These are phyloP conservation scores for Spodoptera frugiperda DNA, from an alignment of 1,140 invertebrate genomes.

Conservation along the genomic window DNA sequence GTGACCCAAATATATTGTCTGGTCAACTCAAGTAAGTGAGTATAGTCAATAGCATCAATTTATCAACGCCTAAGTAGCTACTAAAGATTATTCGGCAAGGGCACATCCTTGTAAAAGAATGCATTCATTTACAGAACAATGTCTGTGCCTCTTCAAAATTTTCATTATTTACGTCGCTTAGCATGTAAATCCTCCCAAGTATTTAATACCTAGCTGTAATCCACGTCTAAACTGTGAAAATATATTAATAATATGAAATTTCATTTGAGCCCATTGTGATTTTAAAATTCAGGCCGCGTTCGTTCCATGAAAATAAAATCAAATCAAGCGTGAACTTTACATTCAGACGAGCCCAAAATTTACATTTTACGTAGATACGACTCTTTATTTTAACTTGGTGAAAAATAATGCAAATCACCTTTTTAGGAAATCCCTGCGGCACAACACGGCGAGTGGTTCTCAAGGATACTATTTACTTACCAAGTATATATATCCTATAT, in stretches of 20 bases:
- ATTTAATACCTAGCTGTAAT: constrained; percentile 4
- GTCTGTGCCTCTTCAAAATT: not conserved
- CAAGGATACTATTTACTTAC: constrained; percentile 10
- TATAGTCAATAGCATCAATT: too few relatives aligned
- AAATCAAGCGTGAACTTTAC: constrained; percentile 76
- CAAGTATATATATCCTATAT: not conserved
- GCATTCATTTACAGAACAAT: not conserved
- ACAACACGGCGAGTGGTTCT: constrained; percentile 25
- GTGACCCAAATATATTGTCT: not conserved
- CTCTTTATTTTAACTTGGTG: constrained; percentile 61
- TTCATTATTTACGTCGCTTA: not conserved
- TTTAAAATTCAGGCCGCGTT: constrained; percentile 68
- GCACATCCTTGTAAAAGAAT: not conserved
- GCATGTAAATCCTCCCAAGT: not conserved
- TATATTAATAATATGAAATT: constrained; percentile 52
- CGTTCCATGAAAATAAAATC: constrained; percentile 69
- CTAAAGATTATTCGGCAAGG: too few relatives aligned
- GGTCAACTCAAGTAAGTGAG: too few relatives aligned
- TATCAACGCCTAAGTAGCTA: too few relatives aligned
- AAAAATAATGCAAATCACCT: constrained; percentile 63
- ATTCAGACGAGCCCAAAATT: constrained; percentile 67
- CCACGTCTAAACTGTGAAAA: constrained; percentile 2
- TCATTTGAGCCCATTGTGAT: constrained; percentile 58
- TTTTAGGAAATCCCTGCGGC: constrained; percentile 51
- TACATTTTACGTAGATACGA: constrained; percentile 64